Evolutionary conservation across 2,113 vertebrate species (phyloP).

Genomic region (Tichodroma muraria): DNA sequence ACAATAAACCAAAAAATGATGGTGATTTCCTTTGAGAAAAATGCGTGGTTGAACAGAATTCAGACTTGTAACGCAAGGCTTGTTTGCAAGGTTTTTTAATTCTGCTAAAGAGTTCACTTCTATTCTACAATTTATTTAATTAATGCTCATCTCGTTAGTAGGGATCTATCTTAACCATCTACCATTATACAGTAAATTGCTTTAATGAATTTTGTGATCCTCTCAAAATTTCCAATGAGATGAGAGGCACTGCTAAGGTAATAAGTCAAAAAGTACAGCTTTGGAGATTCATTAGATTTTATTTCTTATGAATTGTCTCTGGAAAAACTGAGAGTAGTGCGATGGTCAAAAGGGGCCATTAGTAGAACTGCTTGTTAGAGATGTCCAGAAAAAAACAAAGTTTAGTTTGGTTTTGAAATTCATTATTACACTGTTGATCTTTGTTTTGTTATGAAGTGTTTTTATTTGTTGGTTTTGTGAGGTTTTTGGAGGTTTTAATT

Average conservation of each 20-base stretch:
- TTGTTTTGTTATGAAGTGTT: not conserved
- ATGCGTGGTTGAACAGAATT: not conserved
- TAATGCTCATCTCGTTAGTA: conserved; percentile 63
- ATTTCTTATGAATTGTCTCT: conserved; percentile 29
- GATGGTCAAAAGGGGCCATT: not conserved
- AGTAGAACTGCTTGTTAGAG: not conserved
- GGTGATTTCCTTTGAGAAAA: not conserved
- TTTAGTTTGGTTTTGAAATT: not conserved
- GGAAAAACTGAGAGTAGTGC: not conserved
- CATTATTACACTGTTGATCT: not conserved
- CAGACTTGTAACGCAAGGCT: not conserved
- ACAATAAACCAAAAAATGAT: not conserved
- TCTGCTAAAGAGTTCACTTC: conserved; percentile 39
- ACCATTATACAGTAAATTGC: conserved; percentile 60
- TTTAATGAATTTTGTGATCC: conserved; percentile 66
- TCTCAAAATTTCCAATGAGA: conserved; percentile 58
- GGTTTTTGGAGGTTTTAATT: not conserved
- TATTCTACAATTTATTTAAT: conserved; percentile 55
- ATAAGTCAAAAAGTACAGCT: conserved; percentile 50
- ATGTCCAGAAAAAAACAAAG: not conserved
- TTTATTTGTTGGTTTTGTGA: not conserved
- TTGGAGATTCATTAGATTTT: conserved; percentile 51
- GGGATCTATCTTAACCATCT: conserved; percentile 55
- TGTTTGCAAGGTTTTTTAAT: conserved; percentile 39
- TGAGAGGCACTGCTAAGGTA: conserved; percentile 40